phyloP scores from a whole-genome alignment of 2,797 vertebrate species.

The Hydrocynus forskahlii region DNA sequence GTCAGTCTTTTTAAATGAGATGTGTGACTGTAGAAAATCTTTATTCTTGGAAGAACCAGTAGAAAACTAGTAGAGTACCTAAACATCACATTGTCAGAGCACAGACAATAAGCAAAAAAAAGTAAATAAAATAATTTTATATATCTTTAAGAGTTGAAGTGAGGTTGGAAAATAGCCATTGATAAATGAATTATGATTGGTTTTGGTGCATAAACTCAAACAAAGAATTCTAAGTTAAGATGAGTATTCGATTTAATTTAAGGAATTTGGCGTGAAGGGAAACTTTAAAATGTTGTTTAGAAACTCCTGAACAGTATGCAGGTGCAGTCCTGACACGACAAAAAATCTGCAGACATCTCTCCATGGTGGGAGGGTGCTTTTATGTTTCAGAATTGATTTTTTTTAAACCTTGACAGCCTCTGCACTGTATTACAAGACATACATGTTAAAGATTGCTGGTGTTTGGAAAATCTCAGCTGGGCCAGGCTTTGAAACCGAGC shows the following conservation, averaged over 20 bases:
- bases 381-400: slow-evolving; percentile 39
- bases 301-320: neutral
- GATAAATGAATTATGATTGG: neutral
- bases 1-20: too few species aligned
- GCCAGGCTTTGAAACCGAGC: neutral
- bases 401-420: slow-evolving; percentile 25
- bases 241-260: neutral
- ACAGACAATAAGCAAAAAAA: neutral
- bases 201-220: neutral
- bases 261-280: neutral
- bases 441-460: slow-evolving; percentile 19
- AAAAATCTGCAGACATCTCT: slow-evolving; percentile 16
- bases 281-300: neutral
- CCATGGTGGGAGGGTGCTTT: slow-evolving; percentile 22
- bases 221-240: too few species aligned
- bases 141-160: neutral
- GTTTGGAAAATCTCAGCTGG: slow-evolving; percentile 6
- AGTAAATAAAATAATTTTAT: too few species aligned
- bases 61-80: too few species aligned
- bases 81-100: neutral
- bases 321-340: neutral
- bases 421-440: slow-evolving; percentile 6
- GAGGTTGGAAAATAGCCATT: neutral
- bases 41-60: too few species aligned
- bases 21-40: too few species aligned